Conservation (phyloP, 2,797 vertebrate species). For the Iguana delicatissima region DNA sequence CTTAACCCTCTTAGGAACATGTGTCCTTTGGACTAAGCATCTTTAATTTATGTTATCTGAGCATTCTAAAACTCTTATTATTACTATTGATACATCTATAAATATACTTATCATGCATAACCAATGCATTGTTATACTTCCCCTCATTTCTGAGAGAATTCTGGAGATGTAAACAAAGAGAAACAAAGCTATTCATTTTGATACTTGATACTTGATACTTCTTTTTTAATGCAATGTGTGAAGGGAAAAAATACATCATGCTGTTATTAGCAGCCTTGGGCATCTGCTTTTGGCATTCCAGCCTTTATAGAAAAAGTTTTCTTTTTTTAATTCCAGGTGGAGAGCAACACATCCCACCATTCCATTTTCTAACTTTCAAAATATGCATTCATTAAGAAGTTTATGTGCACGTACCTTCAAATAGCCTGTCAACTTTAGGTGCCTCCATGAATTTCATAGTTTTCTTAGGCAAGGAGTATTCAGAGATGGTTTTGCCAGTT, state of each 20-base stretch:
- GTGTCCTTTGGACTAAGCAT: not conserved
- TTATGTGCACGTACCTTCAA: not conserved
- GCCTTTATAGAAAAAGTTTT: not conserved
- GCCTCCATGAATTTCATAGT: too few relatives aligned
- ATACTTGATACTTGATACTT: slow-evolving; percentile 1
- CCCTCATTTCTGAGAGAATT: not conserved
- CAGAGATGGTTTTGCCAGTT: too few relatives aligned
- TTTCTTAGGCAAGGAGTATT: too few relatives aligned
- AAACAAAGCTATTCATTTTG: not conserved
- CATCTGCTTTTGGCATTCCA: not conserved
- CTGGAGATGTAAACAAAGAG: not conserved
- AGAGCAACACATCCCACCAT: not conserved
- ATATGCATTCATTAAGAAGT: not conserved
- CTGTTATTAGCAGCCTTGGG: not conserved
- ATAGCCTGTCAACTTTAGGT: too few relatives aligned
- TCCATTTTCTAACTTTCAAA: not conserved
- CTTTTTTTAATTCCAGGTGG: not conserved
- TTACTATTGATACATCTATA: not conserved
- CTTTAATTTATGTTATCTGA: not conserved
- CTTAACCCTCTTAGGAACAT: not conserved
- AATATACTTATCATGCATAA: slow-evolving; percentile 11
- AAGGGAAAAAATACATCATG: not conserved
- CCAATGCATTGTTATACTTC: not conserved
- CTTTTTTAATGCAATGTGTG: not conserved
- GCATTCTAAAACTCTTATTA: not conserved